phyloP scores from a whole-genome alignment of 2,797 vertebrate genomes.

The Clarias laeviceps region DNA sequence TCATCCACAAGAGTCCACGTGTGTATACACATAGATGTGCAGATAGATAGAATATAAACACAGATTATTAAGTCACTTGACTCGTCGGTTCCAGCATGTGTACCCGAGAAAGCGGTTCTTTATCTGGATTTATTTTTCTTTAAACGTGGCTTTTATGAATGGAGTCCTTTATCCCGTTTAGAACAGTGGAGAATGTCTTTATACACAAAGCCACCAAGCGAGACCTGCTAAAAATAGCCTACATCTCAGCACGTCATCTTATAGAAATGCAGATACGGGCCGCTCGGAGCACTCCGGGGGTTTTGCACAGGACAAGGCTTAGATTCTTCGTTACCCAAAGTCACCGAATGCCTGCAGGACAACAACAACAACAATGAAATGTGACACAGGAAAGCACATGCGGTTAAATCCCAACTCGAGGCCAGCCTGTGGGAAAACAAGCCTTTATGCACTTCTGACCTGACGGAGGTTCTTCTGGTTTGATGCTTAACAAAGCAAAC shows the following conservation, averaged over 20 bases:
- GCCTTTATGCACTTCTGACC: conserved; percentile 16
- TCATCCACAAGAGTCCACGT: not conserved
- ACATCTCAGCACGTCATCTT: conserved; percentile 24
- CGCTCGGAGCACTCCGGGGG: not conserved
- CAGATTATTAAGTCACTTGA: conserved; percentile 27
- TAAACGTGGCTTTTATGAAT: conserved; percentile 49
- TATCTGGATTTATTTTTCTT: conserved; percentile 45
- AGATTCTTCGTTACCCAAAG: not conserved
- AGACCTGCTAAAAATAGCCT: conserved; percentile 8
- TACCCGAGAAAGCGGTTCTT: conserved; percentile 51
- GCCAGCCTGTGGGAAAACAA: not conserved
- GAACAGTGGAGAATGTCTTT: conserved; percentile 30
- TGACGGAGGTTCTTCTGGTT: conserved; percentile 2
- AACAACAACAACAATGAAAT: not conserved
- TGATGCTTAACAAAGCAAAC: conserved; percentile 47
- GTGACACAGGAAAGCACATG: not conserved
- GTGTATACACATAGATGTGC: not conserved
- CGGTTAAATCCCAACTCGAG: not conserved
- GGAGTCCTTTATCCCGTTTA: conserved; percentile 48
- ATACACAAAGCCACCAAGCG: conserved; percentile 21
- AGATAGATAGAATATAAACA: not conserved
- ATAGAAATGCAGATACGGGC: conserved; percentile 23
- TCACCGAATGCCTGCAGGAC: not conserved
- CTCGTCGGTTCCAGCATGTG: not conserved
- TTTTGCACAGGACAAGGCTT: not conserved